Base-by-base conservation (phyloP, 2,113 vertebrate genomes). In the Callipepla californica region DNA sequence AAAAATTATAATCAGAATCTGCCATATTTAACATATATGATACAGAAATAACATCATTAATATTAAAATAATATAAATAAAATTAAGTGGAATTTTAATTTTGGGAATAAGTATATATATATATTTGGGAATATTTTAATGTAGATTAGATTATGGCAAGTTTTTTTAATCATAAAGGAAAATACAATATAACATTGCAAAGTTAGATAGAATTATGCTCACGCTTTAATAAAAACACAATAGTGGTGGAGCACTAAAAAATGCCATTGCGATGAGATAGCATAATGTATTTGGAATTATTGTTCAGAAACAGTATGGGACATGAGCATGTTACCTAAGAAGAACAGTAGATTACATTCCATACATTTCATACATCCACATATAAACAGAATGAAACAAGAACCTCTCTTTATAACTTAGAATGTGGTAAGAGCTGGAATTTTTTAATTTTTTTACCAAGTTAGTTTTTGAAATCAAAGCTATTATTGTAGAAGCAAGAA, bases 401-500 rank as follows among this genome's bases (percentile, higher is more conserved):
- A 3, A 20, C 5, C 4, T 18, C 1, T 13, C 7, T 69, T 65
- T 5, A 3, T 53, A 45, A 26, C 1, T 61, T 72, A 50, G 2
- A 50, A 40, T 1, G 4, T 18, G 53, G 10, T 6, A 2, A 58
- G 17, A 36, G 3, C 7, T 53, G 4, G 2, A 5, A 3, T 10
- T 32, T 57, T n/a, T 57, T n/a, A 18, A 66, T 18, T 40, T 6
- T 28, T 22, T 34, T 57, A 81, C 7, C 32, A 1, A 2, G 1
- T 16, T 45, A 18, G 1, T 18, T 78, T 45, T 4, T 23, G 2
- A 19, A 2, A 45, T 28, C 2, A 4, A 75, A 48, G 6, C 2
- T 70, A 18, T 38, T 63, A 17, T 16, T 67, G 75, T 42, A 34
- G 16, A 62, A 51, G 4, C 2, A 17, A 13, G 4, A 66, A 67